Conservation (phyloP, 2,113 vertebrate species). For the Apteryx mantelli region DNA sequence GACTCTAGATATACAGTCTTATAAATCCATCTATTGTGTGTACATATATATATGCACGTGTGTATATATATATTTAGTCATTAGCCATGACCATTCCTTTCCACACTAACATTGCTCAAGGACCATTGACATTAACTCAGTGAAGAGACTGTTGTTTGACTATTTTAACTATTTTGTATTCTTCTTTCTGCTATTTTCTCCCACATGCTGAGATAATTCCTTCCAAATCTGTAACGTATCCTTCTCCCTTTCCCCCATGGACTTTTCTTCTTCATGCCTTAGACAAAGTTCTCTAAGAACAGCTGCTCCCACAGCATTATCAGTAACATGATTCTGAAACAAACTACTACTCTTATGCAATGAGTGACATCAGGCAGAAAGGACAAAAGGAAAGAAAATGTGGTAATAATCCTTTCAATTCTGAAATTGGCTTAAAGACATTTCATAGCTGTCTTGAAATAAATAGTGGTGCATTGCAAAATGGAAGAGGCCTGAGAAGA, state of each 20-base stretch:
- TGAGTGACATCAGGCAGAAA: not conserved
- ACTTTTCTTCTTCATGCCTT: not conserved
- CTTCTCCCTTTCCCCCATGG: not conserved
- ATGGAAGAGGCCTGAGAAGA: not conserved
- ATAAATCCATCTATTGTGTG: not conserved
- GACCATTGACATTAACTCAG: not conserved
- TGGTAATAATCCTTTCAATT: not conserved
- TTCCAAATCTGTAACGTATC: not conserved
- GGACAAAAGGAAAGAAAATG: not conserved
- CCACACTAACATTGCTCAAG: not conserved
- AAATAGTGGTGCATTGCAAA: not conserved
- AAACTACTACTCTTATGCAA: not conserved
- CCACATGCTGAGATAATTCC: not conserved
- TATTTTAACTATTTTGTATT: not conserved
- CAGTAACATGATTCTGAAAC: not conserved
- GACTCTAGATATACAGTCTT: not conserved
- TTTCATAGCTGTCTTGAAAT: not conserved
- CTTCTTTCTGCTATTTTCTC: not conserved
- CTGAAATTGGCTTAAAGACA: not conserved
- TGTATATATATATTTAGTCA: not conserved
- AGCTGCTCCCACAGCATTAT: not conserved
- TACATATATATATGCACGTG: not conserved
- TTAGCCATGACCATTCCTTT: not conserved
- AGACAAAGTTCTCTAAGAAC: not conserved
- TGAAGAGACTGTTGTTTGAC: not conserved